Evolutionary conservation across 2,888 invertebrate species (phyloP), one percentile per base, ranked within the genome.

Genomic region (Dicycla oo): DNA sequence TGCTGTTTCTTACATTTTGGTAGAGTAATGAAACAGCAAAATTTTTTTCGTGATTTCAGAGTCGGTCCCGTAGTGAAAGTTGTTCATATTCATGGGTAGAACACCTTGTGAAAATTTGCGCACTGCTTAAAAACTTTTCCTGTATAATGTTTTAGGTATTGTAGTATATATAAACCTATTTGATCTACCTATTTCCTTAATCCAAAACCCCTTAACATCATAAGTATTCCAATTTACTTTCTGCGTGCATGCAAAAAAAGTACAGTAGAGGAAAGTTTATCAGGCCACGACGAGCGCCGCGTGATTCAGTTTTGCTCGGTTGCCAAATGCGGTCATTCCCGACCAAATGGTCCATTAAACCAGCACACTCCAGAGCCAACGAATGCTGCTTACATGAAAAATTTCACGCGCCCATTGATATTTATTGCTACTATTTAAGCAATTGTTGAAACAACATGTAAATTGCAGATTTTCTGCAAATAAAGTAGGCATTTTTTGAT

Each of bases 301-400:
- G 30, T 73, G 76, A 75, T 75, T 75, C 79, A 82, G 77, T 73
- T 65, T 58, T 57, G 72, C 75, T 72, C 47, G 69, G 78, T 73
- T 86, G 82, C 88, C 86, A 84, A 87, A 81, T 82, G 80, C 62
- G 81, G 78, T 75, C 72, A 77, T 80, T 83, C 69, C 74, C 68
- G 64, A 76, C 79, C 74, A 84, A 87, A 87, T 85, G 83, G 83
- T 75, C 85, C 82, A 88, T 87, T 87, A 83, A 84, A 83, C 80
- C 57, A 67, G 69, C 73, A 70, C 78, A 77, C 75, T 86, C 75
- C 62, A 72, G 73, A 84, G 80, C 78, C 85, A 80, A 78, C 75
- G 72, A 78, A 80, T 78, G 78, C 62, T 62, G 81, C 75, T 82
- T 80, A 82, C 79, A 76, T 83, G 75, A 80, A 85, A 84, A 81